Conservation (phyloP, 2,888 invertebrate genomes). For the Mythimna loreyi region DNA sequence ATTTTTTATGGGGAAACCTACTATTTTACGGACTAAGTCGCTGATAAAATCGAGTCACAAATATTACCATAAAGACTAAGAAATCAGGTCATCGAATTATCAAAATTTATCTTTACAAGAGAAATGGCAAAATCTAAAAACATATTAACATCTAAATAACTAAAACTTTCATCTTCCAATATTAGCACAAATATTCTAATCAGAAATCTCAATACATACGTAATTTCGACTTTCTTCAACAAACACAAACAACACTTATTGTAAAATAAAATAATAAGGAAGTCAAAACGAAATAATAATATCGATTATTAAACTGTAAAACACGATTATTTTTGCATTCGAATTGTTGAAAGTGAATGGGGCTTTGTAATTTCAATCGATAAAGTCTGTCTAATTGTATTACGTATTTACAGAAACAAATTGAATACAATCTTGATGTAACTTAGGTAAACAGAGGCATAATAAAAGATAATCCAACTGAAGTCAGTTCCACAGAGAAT, state of each 20-base stretch:
- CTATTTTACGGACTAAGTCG: too few species aligned
- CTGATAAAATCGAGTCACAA: too few species aligned
- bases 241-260: conserved; percentile 27
- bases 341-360: conserved; percentile 41
- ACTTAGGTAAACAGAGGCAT: conserved; percentile 5
- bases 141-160: conserved; percentile 8
- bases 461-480: neutral
- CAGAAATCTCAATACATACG: conserved; percentile 44
- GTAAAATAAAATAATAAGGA: conserved; percentile 44
- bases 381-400: conserved; percentile 38
- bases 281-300: conserved; percentile 35
- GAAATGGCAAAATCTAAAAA: neutral
- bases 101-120: conserved; percentile 1
- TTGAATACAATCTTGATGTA: conserved; percentile 21
- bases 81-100: neutral
- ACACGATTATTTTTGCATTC: conserved; percentile 35
- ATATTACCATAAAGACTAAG: neutral
- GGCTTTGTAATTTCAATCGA: conserved; percentile 42
- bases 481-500: neutral
- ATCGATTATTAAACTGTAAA: conserved; percentile 23
- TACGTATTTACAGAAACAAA: conserved; percentile 44
- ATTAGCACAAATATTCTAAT: conserved; percentile 21
- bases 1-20: too few species aligned
- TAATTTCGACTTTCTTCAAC: conserved; percentile 45
- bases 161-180: conserved; percentile 31